Conservation (phyloP, 1,140 invertebrate genomes). For the Bombus cullumanus region DNA sequence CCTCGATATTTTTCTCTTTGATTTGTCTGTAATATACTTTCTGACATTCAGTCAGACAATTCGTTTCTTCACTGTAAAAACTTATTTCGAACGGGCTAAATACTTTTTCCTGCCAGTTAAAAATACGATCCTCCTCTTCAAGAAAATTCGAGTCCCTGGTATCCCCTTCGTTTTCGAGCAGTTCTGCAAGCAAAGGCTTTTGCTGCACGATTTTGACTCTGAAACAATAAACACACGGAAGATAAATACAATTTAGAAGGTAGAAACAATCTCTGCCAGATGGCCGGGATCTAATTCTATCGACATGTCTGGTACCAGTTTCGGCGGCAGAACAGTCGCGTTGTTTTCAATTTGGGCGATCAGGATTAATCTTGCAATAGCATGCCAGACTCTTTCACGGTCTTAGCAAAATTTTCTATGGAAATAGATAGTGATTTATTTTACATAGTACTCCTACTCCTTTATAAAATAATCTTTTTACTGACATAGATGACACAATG, state of each 20-base stretch:
- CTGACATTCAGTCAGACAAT: constrained; percentile 76
- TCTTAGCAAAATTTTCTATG: too few species aligned
- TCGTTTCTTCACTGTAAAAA: constrained; percentile 77
- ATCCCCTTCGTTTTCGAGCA: constrained; percentile 77
- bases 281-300: constrained; percentile 54
- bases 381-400: not conserved
- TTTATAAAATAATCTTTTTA: too few species aligned
- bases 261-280: constrained; percentile 54
- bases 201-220: constrained; percentile 80
- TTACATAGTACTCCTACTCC: too few species aligned
- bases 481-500: too few species aligned
- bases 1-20: constrained; percentile 55
- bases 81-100: constrained; percentile 77
- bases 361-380: not conserved
- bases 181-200: constrained; percentile 76
- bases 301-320: not conserved
- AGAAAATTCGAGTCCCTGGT: constrained; percentile 77
- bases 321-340: not conserved
- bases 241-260: constrained; percentile 47
- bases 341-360: not conserved
- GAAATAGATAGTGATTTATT: too few species aligned
- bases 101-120: constrained; percentile 81
- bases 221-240: constrained; percentile 67
- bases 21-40: constrained; percentile 74
- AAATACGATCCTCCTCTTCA: constrained; percentile 74